These are phyloP conservation scores for Actinia equina DNA, from an alignment of 64 coral and sea anemone genomes.

Conservation along the genomic window DNA sequence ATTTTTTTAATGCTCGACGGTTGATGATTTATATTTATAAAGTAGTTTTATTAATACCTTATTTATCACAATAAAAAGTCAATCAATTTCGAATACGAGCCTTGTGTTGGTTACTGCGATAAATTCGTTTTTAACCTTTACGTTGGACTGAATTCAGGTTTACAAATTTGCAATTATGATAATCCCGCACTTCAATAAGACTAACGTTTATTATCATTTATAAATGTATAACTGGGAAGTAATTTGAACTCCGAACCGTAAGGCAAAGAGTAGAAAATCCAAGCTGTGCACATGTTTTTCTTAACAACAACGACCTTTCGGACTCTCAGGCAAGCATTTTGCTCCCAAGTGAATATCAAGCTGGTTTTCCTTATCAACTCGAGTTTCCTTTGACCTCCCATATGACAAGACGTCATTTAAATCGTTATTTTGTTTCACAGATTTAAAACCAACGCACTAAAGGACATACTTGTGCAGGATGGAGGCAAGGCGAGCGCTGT, in stretches of 20 bases:
- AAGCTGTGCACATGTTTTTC: neutral
- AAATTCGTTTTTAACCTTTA: neutral
- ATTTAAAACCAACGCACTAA: conserved; percentile 1
- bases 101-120: neutral
- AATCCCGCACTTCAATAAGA: neutral
- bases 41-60: neutral
- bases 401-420: conserved; percentile 17
- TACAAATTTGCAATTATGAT: neutral
- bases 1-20: neutral
- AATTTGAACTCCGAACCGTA: neutral
- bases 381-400: conserved; percentile 9
- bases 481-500: neutral
- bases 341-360: neutral
- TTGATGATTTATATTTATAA: neutral
- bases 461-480: neutral
- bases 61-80: neutral
- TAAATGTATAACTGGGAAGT: neutral
- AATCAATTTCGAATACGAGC: neutral
- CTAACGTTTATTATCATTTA: neutral
- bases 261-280: neutral
- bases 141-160: neutral
- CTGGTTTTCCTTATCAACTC: neutral
- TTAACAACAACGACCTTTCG: neutral
- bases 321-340: neutral
- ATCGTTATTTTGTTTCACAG: conserved; percentile 17